phyloP scores from a whole-genome alignment of 2,797 vertebrate genomes.

The Agapornis canus region DNA sequence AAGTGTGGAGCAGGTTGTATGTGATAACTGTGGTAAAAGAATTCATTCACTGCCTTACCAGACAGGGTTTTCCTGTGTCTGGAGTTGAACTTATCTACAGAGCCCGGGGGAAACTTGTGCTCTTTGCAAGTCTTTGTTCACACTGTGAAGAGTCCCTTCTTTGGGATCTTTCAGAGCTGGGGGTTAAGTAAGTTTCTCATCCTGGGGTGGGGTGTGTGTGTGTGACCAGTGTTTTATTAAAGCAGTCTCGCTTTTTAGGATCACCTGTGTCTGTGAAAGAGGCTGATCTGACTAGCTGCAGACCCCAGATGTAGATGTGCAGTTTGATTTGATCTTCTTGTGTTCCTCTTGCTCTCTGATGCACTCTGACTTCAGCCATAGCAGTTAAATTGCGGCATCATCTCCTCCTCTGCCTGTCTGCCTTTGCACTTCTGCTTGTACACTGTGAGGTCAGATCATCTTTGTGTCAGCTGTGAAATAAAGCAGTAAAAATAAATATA shows the following conservation, averaged over 20 bases:
- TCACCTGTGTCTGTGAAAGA: neutral
- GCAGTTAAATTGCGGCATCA: neutral
- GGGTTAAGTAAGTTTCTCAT: neutral
- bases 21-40: neutral
- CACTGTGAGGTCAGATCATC: neutral
- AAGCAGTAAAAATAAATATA: neutral
- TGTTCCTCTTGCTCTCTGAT: neutral
- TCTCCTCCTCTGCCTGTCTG: neutral
- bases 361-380: neutral
- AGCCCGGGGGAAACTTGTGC: neutral
- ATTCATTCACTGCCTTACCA: neutral
- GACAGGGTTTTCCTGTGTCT: constrained; percentile 61
- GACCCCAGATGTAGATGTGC: neutral
- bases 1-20: neutral
- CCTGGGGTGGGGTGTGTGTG: neutral
- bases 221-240: neutral
- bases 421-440: neutral
- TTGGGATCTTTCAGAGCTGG: neutral
- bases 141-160: neutral
- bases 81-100: neutral
- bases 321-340: neutral
- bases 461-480: neutral
- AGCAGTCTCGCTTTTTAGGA: neutral
- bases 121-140: neutral
- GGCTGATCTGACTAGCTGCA: neutral